Evolutionary conservation across 2,797 vertebrate species (phyloP).

Genomic region (Hipposideros larvatus): DNA sequence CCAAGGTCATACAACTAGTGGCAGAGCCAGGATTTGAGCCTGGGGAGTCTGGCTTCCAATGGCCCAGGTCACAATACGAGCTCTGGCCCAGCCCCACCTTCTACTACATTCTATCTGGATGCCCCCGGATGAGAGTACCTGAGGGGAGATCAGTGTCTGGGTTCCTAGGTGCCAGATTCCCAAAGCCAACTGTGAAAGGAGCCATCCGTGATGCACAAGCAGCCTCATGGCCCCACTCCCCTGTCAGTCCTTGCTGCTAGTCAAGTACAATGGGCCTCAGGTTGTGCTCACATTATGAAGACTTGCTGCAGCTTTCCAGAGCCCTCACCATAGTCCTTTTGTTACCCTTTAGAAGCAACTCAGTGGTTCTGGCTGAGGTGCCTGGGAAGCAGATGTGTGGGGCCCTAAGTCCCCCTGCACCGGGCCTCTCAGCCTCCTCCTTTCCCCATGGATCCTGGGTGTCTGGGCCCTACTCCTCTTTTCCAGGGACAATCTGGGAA

Average conservation of each 20-base stretch:
- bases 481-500: background rate
- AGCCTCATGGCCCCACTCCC: background rate
- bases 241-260: background rate
- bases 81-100: background rate
- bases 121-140: background rate
- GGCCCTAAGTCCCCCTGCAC: background rate
- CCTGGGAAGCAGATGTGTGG: background rate
- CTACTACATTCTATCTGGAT: background rate
- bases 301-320: background rate
- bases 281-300: background rate
- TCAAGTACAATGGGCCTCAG: background rate
- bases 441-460: background rate
- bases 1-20: background rate
- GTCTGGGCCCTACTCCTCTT: background rate
- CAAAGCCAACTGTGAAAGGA: background rate
- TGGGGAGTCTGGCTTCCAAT: background rate
- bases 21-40: slow-evolving; percentile 1
- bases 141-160: background rate
- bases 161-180: background rate
- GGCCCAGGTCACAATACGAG: background rate
- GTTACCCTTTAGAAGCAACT: slow-evolving; percentile 52
- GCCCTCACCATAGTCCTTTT: background rate
- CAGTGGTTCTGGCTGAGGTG: background rate
- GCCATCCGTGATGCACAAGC: rapidly evolving
- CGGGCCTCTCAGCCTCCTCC: background rate